phyloP scores from a whole-genome alignment of 2,888 invertebrate species.

The Strigamia crassipes region DNA sequence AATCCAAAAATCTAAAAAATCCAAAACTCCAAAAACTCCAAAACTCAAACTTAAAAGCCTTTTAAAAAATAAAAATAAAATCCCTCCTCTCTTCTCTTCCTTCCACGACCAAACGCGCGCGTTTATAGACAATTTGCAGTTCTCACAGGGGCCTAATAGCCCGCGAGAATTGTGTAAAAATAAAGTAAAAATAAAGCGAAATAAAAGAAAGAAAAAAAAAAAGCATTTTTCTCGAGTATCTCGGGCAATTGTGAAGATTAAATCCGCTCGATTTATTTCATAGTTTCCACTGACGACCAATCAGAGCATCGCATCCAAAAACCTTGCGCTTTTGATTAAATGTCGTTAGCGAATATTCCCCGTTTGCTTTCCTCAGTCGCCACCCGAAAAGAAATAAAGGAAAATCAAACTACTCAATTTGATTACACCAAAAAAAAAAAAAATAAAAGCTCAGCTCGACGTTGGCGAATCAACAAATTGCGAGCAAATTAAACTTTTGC shows the following conservation, averaged over 20 bases:
- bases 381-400: not conserved
- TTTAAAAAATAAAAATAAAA: not conserved
- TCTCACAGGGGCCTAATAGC: not conserved
- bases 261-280: slow-evolving; percentile 38
- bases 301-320: slow-evolving; percentile 10
- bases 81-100: too few species aligned
- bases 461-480: not conserved
- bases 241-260: slow-evolving; percentile 40
- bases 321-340: slow-evolving; percentile 40
- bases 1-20: too few species aligned
- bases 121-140: not conserved
- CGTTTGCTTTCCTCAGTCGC: too few species aligned
- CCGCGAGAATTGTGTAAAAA: slow-evolving; percentile 31
- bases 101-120: not conserved
- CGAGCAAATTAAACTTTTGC: not conserved
- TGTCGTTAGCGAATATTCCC: slow-evolving; percentile 28
- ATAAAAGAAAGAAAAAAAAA: not conserved
- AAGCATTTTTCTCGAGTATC: not conserved
- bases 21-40: slow-evolving; percentile 1
- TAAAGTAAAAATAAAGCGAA: slow-evolving; percentile 4
- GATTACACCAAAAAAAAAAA: not conserved
- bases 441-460: not conserved
- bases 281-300: slow-evolving; percentile 25
- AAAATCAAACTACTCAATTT: slow-evolving; percentile 3
- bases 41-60: not conserved